A percentile compares a stretch with the other conserved stretches of the same genome.
Conservation (phyloP, 2,113 vertebrate genomes). For the Periophthalmodon schlosseri region DNA sequence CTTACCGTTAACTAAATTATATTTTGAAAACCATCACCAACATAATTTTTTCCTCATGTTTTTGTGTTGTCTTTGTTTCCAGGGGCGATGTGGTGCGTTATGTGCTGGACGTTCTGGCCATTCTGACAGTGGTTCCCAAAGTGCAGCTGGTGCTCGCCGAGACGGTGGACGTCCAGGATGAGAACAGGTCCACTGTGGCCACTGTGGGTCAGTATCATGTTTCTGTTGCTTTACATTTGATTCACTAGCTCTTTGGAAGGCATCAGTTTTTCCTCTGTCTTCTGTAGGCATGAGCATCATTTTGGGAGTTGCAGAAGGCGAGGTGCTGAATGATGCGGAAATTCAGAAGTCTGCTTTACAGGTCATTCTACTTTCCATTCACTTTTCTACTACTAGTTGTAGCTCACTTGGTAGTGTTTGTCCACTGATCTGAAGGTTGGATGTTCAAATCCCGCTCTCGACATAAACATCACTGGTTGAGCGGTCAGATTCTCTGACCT, state of each 20-base stretch:
- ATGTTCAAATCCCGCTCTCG: too few species aligned
- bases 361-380: constrained; percentile 28
- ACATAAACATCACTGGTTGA: too few species aligned
- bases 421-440: too few species aligned
- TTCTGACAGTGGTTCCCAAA: constrained; percentile 93
- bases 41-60: background rate
- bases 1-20: too few species aligned
- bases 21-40: too few species aligned
- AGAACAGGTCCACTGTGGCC: constrained; percentile 84
- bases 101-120: constrained; percentile 90
- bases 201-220: constrained; percentile 85
- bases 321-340: constrained; percentile 93
- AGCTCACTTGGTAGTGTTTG: too few species aligned
- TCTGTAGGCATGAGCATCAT: constrained; percentile 93
- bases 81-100: constrained; percentile 96
- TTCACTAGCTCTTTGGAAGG: too few species aligned
- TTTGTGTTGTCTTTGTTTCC: constrained; percentile 21
- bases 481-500: too few species aligned
- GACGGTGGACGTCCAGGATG: constrained; percentile 88
- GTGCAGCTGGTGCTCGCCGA: constrained; percentile 90
- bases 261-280: background rate
- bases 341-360: constrained; percentile 97
- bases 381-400: background rate
- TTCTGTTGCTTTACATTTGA: rapidly evolving
- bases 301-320: constrained; percentile 92